Evolutionary conservation across 2,113 vertebrate genomes (phyloP).

Genomic region (Pelvicachromis taeniatus): DNA sequence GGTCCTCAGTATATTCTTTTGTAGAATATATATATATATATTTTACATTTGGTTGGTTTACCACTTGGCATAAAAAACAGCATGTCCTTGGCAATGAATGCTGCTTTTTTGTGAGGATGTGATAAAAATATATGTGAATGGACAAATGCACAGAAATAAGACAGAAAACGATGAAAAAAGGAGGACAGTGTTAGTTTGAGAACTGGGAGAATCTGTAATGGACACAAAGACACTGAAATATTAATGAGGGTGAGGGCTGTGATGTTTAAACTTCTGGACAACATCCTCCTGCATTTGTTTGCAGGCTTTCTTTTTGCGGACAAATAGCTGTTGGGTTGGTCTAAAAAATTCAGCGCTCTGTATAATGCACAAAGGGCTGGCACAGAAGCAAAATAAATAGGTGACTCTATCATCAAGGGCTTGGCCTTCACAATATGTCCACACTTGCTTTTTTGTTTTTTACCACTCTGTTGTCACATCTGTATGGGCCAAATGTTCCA

Average conservation of each 20-base stretch:
- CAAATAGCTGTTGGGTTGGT: constrained; percentile 40
- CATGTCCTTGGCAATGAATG: background rate
- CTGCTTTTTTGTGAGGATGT: background rate
- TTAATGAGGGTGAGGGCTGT: constrained; percentile 41
- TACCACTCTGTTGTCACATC: background rate
- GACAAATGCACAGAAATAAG: background rate
- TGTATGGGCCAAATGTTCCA: background rate
- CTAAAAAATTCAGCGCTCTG: constrained; percentile 49
- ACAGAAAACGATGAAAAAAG: background rate
- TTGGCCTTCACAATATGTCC: background rate
- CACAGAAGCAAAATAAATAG: constrained; percentile 10
- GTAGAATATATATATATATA: too few species aligned
- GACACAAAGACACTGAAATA: constrained; percentile 43
- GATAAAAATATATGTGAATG: background rate
- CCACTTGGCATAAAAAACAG: background rate
- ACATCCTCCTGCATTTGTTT: constrained; percentile 43
- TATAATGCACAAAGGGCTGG: constrained; percentile 52
- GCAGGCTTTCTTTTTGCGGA: constrained; percentile 27
- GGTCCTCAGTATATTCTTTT: too few species aligned
- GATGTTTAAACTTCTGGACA: constrained; percentile 60
- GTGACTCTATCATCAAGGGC: constrained; percentile 8
- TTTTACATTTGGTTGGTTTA: background rate
- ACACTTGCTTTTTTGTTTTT: constrained; percentile 1
- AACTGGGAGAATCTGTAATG: constrained; percentile 9
- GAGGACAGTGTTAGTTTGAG: background rate